A percentile compares a stretch with the other conserved stretches of the same genome.
Conservation (phyloP, 2,113 vertebrate genomes). For the Pollachius pollachius region DNA sequence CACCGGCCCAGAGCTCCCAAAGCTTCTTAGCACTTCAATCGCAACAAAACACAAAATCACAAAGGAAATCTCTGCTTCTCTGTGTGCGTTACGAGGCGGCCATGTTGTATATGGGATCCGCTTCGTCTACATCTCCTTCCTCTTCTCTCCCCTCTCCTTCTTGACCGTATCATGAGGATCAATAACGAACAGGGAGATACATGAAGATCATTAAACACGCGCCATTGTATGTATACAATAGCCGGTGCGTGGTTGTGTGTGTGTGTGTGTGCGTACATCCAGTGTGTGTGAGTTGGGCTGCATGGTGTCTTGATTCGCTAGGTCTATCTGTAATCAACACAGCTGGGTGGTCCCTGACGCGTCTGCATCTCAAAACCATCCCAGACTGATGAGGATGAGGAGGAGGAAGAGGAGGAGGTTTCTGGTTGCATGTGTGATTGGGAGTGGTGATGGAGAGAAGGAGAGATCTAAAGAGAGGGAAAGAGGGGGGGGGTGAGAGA, state of each 20-base stretch:
- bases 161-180: no score
- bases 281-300: background rate
- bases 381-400: constrained; percentile 43
- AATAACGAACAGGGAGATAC: no score
- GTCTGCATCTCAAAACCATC: constrained; percentile 59
- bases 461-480: background rate
- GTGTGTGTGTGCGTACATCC: background rate
- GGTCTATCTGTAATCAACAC: constrained; percentile 56
- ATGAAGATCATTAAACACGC: no score
- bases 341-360: constrained; percentile 63
- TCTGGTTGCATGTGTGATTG: constrained; percentile 22
- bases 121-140: background rate
- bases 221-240: no score
- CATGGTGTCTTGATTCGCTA: constrained; percentile 19
- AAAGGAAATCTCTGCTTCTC: constrained; percentile 25
- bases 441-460: background rate
- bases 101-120: background rate
- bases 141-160: background rate
- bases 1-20: constrained; percentile 30
- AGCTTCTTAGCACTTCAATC: constrained; percentile 35
- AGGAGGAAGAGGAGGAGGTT: constrained; percentile 16
- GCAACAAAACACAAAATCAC: constrained; percentile 11
- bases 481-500: constrained; percentile 6
- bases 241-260: no score
- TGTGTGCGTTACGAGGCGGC: background rate